Evolutionary conservation across 1,140 invertebrate species (phyloP).

Genomic region (Fopius arisanus): DNA sequence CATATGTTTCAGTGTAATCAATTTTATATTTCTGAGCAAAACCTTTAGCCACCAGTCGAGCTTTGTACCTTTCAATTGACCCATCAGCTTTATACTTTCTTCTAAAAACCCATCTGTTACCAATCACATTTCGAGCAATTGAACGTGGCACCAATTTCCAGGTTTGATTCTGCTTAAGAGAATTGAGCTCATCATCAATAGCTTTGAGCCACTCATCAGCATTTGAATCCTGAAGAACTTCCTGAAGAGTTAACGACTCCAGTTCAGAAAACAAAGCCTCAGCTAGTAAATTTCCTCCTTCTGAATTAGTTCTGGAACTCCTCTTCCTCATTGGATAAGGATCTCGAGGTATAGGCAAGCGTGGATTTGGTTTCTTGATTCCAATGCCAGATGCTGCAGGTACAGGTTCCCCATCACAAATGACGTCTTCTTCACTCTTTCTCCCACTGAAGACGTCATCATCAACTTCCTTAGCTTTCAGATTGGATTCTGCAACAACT

Average conservation of each 20-base stretch:
- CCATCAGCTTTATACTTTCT: neutral
- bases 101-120: neutral
- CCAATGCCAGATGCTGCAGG: no score
- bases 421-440: neutral
- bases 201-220: slow-evolving; percentile 44
- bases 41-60: neutral
- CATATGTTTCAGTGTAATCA: slow-evolving; percentile 30
- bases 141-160: slow-evolving; percentile 42
- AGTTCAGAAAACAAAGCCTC: neutral
- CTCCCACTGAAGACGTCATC: neutral
- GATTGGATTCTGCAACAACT: neutral
- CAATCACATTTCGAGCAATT: neutral
- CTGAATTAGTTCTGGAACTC: neutral
- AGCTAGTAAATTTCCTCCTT: neutral
- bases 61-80: neutral
- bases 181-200: slow-evolving; percentile 45
- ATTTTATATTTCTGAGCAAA: neutral
- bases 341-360: neutral
- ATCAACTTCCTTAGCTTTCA: neutral
- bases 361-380: neutral
- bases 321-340: neutral
- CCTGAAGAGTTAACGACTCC: neutral
- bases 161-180: slow-evolving; percentile 48
- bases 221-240: slow-evolving; percentile 35
- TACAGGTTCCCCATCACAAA: no score